A percentile compares a stretch with the other conserved stretches of the same genome.
phyloP scores from a whole-genome alignment of 2,888 invertebrate species.

The Crematogaster levior region DNA sequence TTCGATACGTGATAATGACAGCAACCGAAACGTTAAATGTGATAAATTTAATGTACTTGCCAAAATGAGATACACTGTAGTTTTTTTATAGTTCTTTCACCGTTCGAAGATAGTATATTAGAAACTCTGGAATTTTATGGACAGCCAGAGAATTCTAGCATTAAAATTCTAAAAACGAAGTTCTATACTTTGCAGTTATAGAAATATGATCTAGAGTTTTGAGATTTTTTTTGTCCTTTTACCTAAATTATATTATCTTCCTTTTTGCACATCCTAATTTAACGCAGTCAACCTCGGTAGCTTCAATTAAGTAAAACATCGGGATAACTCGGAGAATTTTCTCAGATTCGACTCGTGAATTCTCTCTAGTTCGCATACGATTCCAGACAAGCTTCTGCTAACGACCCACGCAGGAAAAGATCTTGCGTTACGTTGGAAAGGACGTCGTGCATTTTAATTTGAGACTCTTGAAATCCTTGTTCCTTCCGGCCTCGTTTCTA shows the following conservation, averaged over 20 bases:
- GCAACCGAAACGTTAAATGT: neutral
- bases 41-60: neutral
- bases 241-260: conserved; percentile 5
- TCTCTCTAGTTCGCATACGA: conserved; percentile 44
- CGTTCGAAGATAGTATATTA: too few relatives aligned
- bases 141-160: neutral
- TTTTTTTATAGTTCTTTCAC: neutral
- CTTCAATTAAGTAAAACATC: conserved; percentile 60
- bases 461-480: conserved; percentile 45
- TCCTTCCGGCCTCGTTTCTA: conserved; percentile 47
- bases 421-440: conserved; percentile 22
- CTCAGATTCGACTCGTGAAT: conserved; percentile 35
- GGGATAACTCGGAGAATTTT: conserved; percentile 39
- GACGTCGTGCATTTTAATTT: conserved; percentile 71
- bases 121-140: neutral
- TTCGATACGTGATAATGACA: neutral
- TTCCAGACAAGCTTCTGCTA: conserved; percentile 31
- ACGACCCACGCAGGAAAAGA: conserved; percentile 59
- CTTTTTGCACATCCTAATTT: conserved; percentile 10
- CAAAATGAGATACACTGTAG: neutral
- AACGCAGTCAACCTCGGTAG: neutral
- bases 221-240: neutral
- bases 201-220: neutral
- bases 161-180: neutral
- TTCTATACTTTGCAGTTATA: neutral